These are phyloP conservation scores for Pyrochroa serraticornis DNA, from an alignment of 2,888 invertebrate genomes.

Conservation along the genomic window DNA sequence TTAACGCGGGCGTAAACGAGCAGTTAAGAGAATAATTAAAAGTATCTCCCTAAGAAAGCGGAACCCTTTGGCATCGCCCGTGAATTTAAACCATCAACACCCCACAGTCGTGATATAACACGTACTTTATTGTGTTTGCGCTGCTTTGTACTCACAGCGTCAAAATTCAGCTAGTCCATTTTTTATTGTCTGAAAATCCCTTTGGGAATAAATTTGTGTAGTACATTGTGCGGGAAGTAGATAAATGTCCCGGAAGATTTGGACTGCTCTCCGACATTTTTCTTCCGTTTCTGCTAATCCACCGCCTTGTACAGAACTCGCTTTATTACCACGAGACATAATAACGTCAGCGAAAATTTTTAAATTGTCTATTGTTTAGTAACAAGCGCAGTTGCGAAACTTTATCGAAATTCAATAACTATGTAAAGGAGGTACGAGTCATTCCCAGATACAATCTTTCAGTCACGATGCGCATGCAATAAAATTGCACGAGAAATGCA, in stretches of 20 bases:
- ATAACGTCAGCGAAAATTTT: no score
- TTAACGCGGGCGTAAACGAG: background rate
- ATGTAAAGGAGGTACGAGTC: no score
- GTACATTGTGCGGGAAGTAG: slow-evolving; percentile 35
- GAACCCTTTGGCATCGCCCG: background rate
- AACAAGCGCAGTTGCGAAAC: no score
- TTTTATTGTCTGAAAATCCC: slow-evolving; percentile 37
- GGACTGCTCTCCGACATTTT: slow-evolving; percentile 33
- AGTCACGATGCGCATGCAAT: no score
- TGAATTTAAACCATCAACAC: background rate
- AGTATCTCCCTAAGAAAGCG: slow-evolving; percentile 5
- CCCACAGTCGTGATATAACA: slow-evolving; percentile 37
- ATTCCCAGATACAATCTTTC: no score
- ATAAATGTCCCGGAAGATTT: slow-evolving; percentile 37
- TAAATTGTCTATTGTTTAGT: no score
- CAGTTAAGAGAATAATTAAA: slow-evolving; percentile 9
- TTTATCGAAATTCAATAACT: no score
- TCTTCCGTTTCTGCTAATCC: slow-evolving; percentile 27
- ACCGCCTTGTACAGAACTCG: background rate
- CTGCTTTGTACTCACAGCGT: slow-evolving; percentile 29
- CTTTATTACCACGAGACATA: no score
- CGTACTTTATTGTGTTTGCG: slow-evolving; percentile 39
- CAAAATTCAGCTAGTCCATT: slow-evolving; percentile 38
- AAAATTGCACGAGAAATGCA: no score
- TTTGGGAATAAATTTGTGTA: slow-evolving; percentile 38